These are phyloP conservation scores for Myotis myotis DNA, from an alignment of 2,797 vertebrate species.

Conservation along the genomic window DNA sequence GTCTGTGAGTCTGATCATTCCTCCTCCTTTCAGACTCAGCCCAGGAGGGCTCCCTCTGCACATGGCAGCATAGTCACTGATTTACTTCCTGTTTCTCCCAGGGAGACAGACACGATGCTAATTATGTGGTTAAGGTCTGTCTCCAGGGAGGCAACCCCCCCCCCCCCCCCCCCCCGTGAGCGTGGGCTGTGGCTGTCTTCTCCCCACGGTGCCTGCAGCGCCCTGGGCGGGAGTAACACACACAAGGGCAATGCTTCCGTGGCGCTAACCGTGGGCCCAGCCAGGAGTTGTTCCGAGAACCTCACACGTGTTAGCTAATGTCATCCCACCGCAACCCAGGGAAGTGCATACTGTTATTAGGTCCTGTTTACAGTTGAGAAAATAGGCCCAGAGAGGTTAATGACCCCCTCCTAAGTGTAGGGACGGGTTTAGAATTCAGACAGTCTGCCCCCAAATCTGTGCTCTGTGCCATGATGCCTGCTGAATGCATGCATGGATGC, in stretches of 20 bases:
- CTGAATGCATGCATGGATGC: neutral
- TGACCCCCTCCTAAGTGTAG: neutral
- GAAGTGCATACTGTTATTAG: neutral
- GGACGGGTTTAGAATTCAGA: neutral
- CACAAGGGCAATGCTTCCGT: fast-evolving
- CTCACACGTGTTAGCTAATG: neutral
- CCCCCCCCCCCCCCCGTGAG: neutral
- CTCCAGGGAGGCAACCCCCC: neutral
- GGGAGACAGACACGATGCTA: neutral
- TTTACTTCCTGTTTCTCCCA: neutral
- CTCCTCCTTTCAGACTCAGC: neutral
- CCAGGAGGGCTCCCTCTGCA: neutral
- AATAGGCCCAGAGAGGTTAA: neutral
- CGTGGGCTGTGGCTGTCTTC: neutral
- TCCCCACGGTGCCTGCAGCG: neutral
- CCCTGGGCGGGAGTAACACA: neutral
- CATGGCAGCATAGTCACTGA: neutral
- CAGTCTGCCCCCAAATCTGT: fast-evolving
- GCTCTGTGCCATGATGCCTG: neutral
- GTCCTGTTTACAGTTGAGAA: neutral
- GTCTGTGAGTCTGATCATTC: neutral
- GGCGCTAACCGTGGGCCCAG: neutral
- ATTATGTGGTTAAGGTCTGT: conserved; percentile 12
- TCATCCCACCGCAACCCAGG: neutral
- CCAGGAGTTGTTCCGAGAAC: neutral